Percentiles rank a stretch among this genome's conserved stretches.
Evolutionary conservation across 2,797 vertebrate genomes (phyloP).

Genomic region (Tapirus indicus): DNA sequence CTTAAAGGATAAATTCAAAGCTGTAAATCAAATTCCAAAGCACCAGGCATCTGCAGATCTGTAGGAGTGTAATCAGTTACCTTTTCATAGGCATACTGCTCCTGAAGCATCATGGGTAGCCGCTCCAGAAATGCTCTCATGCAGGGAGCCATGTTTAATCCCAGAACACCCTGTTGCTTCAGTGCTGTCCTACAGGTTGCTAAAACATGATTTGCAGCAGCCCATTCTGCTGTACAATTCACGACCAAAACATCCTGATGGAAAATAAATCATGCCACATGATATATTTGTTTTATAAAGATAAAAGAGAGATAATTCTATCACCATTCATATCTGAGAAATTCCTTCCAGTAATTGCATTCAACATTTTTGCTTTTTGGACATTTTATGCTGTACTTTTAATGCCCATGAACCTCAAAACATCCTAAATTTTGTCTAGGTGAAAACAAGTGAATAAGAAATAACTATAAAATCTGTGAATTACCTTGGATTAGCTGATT

Average conservation of each 20-base stretch:
- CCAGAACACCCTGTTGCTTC: conserved; percentile 96
- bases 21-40: conserved; percentile 15
- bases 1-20: conserved; percentile 40
- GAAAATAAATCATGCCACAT: conserved; percentile 53
- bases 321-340: background rate
- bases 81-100: conserved; percentile 98
- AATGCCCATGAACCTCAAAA: conserved; percentile 49
- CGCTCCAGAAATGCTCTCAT: conserved; percentile 98
- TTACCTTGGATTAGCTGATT: conserved; percentile 12
- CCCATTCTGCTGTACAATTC: conserved; percentile 96
- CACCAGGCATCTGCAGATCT: background rate
- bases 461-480: conserved; percentile 34
- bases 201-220: conserved; percentile 94
- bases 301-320: conserved; percentile 33
- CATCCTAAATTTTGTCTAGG: conserved; percentile 43
- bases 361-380: background rate
- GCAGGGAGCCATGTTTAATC: conserved; percentile 97
- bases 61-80: conserved; percentile 82
- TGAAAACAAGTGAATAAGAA: conserved; percentile 50
- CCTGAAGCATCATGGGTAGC: conserved; percentile 97
- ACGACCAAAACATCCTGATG: conserved; percentile 96
- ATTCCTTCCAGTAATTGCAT: conserved; percentile 17
- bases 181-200: conserved; percentile 96
- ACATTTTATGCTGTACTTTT: conserved; percentile 1
- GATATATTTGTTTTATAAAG: conserved; percentile 16